Evolutionary conservation across 37 sponge, comb jelly and placozoan genomes (phyloP).

Genomic region (Spongilla lacustris): DNA sequence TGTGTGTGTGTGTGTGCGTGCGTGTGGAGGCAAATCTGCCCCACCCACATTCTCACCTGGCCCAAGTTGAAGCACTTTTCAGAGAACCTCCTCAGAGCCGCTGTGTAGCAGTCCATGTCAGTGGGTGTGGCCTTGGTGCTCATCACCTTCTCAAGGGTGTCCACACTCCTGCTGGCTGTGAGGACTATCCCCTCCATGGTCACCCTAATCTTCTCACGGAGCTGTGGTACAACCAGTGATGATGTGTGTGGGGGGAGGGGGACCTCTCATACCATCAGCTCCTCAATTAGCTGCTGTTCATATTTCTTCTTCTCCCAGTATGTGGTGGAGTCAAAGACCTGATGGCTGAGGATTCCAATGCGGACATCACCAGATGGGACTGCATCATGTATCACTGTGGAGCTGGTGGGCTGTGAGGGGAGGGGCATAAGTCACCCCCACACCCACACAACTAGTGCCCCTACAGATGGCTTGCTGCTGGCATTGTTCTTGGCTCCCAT

Average conservation of each 20-base stretch:
- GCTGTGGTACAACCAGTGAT: no score
- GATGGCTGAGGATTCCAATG: conserved; percentile 48
- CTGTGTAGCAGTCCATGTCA: conserved; percentile 26
- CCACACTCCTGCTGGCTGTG: not conserved
- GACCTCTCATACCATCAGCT: conserved; percentile 56
- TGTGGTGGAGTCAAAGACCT: conserved; percentile 21
- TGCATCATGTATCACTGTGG: not conserved
- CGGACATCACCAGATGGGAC: conserved; percentile 64
- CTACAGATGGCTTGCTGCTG: not conserved
- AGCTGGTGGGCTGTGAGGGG: not conserved
- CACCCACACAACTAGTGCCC: not conserved
- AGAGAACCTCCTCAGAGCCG: conserved; percentile 13
- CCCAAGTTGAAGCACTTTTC: conserved; percentile 22
- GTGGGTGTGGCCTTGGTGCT: conserved; percentile 2
- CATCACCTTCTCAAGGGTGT: conserved; percentile 16
- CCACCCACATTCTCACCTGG: conserved; percentile 11
- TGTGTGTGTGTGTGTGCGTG: no score
- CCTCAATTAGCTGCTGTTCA: conserved; percentile 42
- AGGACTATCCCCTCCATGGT: conserved; percentile 18
- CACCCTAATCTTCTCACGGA: conserved; percentile 20
- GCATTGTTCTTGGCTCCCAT: conserved; percentile 24
- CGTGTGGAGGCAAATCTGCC: no score
- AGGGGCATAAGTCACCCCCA: not conserved
- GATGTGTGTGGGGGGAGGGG: no score
- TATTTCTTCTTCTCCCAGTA: conserved; percentile 34